phyloP scores from a whole-genome alignment of 2,888 invertebrate species.

The Apamea epomidion region DNA sequence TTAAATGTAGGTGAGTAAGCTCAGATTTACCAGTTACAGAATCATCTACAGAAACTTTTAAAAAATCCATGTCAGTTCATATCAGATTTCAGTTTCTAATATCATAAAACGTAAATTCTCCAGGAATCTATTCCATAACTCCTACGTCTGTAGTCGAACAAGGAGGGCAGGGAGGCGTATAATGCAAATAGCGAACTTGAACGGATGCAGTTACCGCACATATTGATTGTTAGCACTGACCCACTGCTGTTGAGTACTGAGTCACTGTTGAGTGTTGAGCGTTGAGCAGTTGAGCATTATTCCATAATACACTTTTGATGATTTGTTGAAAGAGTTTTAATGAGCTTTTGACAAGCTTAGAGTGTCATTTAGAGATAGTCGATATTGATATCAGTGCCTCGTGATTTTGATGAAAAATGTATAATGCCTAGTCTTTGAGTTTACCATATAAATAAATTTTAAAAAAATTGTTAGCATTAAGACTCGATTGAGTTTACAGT shows the following conservation, averaged over 20 bases:
- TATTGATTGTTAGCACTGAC: slow-evolving; percentile 75
- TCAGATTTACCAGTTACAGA: neutral
- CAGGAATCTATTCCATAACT: slow-evolving; percentile 59
- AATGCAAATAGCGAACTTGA: slow-evolving; percentile 78
- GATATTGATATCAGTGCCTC: neutral
- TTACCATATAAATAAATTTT: neutral
- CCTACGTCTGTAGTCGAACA: slow-evolving; percentile 66
- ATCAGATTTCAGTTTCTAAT: neutral
- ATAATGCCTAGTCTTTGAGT: neutral
- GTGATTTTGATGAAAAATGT: neutral
- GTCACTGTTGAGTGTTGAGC: slow-evolving; percentile 1
- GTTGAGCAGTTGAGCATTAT: slow-evolving; percentile 9
- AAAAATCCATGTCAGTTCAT: neutral
- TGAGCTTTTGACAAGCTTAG: neutral
- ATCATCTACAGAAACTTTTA: neutral
- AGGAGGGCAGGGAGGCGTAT: slow-evolving; percentile 70
- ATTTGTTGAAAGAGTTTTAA: slow-evolving; percentile 21
- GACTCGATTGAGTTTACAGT: neutral
- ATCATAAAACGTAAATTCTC: neutral
- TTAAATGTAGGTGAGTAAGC: neutral
- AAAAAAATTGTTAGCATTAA: neutral
- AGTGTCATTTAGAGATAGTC: neutral
- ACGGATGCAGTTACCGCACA: slow-evolving; percentile 73
- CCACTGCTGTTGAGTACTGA: slow-evolving; percentile 27
- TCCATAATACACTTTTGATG: slow-evolving; percentile 30